Base-by-base conservation (phyloP, 2,888 invertebrate species). In the Pandemis heparana region DNA sequence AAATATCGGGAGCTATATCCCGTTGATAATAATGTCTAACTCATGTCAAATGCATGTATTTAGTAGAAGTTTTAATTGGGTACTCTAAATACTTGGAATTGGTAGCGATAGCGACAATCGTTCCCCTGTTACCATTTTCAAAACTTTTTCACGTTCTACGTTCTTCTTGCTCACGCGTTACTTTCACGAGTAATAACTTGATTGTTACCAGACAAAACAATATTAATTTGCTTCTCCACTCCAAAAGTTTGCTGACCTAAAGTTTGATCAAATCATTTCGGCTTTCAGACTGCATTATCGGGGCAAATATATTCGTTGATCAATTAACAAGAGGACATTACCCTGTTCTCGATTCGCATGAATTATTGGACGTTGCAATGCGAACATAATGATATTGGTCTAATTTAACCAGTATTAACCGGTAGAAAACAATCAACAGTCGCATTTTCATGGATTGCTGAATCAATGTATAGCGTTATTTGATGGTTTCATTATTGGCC, bases 271-370 rank as follows among this genome's bases (percentile, higher is more conserved):
- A 43, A 43, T 10, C 12, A 43, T 12, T 43, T 12, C 43, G 51
- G 51, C 51, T 16, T n/a, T 51, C 16, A 51, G 5, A 51, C 16
- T 51, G 14, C 51, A 51, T 51, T 51, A 51, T 51, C 51, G 51
- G 16, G n/a, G 51, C 51, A 51, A 53, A n/a, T 10, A 53, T 53
- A 18, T 1, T 9, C 8, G 18, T 53, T 53, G 53, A 53, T 53
- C 18, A 18, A 53, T 53, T 53, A 18, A 53, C 9, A 53, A 18
- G 18, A 53, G 53, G 53, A 53, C 53, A 53, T 53, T 53, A 53
- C 53, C 18, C 53, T 18, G 53, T 53, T 53, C 16, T 53, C 53
- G 18, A 53, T 53, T 16, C 53, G 18, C 18, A 53, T 16, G 48
- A 48, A n/a, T 53, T 18, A 18, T 53, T 18, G 18, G 18, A 53